phyloP scores from a whole-genome alignment of 2,797 vertebrate species.

The Pristis pectinata region DNA sequence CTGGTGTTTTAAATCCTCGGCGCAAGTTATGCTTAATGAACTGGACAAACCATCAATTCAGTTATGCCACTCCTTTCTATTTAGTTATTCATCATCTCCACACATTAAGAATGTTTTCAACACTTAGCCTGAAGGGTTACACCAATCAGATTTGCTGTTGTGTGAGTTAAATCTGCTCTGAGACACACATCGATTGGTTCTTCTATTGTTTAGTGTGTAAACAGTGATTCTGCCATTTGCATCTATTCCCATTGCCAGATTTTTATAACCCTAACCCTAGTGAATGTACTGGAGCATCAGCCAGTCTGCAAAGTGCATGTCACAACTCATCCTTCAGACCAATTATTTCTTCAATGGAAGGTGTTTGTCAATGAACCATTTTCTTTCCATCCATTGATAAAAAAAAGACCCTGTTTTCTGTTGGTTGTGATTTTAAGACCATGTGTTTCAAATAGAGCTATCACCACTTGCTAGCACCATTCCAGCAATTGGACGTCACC shows the following conservation, averaged over 20 bases:
- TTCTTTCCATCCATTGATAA: background rate
- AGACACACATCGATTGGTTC: background rate
- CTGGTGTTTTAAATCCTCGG: background rate
- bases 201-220: background rate
- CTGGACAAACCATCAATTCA: background rate
- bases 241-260: background rate
- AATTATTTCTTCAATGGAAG: background rate
- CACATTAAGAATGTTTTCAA: background rate
- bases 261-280: background rate
- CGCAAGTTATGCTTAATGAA: background rate
- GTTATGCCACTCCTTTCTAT: background rate
- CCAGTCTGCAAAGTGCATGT: background rate
- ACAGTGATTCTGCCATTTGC: background rate
- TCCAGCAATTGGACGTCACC: background rate
- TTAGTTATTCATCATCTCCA: background rate
- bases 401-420: background rate
- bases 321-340: background rate
- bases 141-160: background rate
- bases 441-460: background rate
- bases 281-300: background rate
- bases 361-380: background rate
- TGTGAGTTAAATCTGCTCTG: background rate
- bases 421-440: background rate
- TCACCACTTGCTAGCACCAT: background rate
- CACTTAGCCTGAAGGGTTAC: background rate